These are phyloP conservation scores for Netta rufina DNA, from an alignment of 2,797 vertebrate genomes.

Conservation along the genomic window DNA sequence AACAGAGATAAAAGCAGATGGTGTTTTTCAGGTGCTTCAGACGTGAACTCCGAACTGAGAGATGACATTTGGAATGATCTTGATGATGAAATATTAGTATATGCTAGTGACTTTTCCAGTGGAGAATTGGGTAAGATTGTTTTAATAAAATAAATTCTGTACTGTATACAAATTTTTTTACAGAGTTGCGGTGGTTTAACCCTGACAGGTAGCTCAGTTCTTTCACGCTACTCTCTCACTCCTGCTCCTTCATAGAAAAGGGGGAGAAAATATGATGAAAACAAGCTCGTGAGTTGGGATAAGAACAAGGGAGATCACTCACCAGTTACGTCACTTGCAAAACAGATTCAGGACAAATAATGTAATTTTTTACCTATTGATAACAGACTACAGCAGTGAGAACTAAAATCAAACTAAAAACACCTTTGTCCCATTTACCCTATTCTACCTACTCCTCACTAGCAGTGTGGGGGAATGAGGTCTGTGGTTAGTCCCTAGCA, in stretches of 20 bases:
- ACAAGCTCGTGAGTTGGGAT: background rate
- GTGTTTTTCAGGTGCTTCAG: conserved; percentile 72
- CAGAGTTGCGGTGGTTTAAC: background rate
- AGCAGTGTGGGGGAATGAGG: background rate
- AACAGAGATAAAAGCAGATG: conserved; percentile 60
- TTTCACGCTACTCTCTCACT: background rate
- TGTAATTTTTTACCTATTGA: background rate
- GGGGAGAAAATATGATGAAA: background rate
- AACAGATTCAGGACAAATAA: background rate
- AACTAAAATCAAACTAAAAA: background rate
- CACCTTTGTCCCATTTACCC: background rate
- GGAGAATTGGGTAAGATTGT: conserved; percentile 71
- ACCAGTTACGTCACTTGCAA: background rate
- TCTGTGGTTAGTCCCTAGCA: background rate
- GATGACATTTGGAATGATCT: conserved; percentile 90
- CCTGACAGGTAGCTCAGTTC: background rate
- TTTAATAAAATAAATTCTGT: background rate
- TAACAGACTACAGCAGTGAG: background rate
- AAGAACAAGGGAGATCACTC: background rate
- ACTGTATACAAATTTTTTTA: background rate
- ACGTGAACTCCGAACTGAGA: conserved; percentile 86
- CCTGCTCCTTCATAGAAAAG: background rate
- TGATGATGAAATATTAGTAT: conserved; percentile 86
- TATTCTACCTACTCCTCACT: background rate
- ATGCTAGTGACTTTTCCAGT: conserved; percentile 72